phyloP scores from a whole-genome alignment of 2,113 vertebrate species.

The Heterocephalus glaber region DNA sequence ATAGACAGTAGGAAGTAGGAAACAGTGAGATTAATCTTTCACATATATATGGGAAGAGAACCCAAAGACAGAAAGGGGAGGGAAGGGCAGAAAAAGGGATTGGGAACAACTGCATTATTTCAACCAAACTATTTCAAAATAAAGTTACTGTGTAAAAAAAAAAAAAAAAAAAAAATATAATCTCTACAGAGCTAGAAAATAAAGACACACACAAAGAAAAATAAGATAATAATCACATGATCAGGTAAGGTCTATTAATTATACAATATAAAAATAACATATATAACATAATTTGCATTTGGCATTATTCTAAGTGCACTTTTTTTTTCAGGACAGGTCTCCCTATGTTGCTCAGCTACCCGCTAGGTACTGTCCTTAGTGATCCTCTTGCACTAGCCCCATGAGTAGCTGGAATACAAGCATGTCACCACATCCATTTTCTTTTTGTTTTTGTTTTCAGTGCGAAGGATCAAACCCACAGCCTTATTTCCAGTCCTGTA shows the following conservation, averaged over 20 bases:
- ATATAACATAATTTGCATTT: background rate
- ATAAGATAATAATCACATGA: background rate
- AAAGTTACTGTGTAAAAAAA: background rate
- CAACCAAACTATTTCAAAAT: background rate
- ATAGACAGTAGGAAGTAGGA: too few relatives aligned
- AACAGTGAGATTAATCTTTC: too few relatives aligned
- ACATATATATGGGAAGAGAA: too few relatives aligned
- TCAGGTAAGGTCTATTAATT: background rate
- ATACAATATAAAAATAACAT: background rate
- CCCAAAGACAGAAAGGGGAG: too few relatives aligned
- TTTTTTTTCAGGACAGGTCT: background rate
- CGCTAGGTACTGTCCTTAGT: background rate
- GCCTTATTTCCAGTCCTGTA: background rate
- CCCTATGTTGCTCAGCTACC: background rate
- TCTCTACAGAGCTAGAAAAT: constrained; percentile 1
- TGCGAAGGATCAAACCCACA: background rate
- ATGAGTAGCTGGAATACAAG: background rate
- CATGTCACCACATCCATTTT: background rate
- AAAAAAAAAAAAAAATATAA: background rate
- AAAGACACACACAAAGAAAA: constrained; percentile 25
- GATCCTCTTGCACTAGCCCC: background rate
- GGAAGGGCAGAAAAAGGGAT: too few relatives aligned
- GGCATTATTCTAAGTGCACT: background rate
- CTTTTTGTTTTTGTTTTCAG: background rate
- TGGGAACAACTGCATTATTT: background rate